Percentiles rank a stretch among this genome's conserved stretches.
Evolutionary conservation across 23 tunicate genomes (phyloP).

Genomic region (Trididemnum nubilum): DNA sequence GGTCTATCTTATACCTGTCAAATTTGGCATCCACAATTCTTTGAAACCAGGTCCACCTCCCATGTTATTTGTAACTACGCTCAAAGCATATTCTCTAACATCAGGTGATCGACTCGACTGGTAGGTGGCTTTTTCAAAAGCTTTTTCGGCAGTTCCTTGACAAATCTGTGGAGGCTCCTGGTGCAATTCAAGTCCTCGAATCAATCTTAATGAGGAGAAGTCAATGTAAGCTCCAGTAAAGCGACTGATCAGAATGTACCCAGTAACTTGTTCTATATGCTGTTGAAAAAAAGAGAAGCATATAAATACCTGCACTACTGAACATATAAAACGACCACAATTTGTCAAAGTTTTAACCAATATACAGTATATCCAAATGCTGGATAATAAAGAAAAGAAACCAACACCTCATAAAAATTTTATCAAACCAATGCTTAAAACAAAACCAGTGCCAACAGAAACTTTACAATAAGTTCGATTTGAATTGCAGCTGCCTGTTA

Average conservation of each 20-base stretch:
- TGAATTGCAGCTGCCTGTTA: no score
- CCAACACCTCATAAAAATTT: no score
- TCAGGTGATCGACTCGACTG: not conserved
- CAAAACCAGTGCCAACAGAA: no score
- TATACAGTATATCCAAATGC: no score
- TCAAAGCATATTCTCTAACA: constrained; percentile 12
- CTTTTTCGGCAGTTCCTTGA: not conserved
- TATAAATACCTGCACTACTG: not conserved
- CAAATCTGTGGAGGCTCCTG: not conserved
- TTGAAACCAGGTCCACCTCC: not conserved
- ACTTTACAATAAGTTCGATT: no score
- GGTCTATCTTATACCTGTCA: constrained; percentile 44
- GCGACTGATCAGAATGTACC: constrained; percentile 63
- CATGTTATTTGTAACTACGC: not conserved
- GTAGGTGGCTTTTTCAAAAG: not conserved
- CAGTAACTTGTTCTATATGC: constrained; percentile 77
- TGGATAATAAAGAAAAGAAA: no score
- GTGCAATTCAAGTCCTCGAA: constrained; percentile 44
- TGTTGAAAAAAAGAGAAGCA: constrained; percentile 11
- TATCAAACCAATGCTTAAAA: no score
- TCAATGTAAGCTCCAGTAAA: constrained; percentile 44
- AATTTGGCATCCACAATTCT: constrained; percentile 44
- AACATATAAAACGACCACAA: not conserved
- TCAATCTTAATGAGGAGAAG: constrained; percentile 67
- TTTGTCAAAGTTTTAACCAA: no score